These are phyloP conservation scores for Scaptomyza polygonia DNA, from an alignment of 2,888 invertebrate species.

Conservation along the genomic window DNA sequence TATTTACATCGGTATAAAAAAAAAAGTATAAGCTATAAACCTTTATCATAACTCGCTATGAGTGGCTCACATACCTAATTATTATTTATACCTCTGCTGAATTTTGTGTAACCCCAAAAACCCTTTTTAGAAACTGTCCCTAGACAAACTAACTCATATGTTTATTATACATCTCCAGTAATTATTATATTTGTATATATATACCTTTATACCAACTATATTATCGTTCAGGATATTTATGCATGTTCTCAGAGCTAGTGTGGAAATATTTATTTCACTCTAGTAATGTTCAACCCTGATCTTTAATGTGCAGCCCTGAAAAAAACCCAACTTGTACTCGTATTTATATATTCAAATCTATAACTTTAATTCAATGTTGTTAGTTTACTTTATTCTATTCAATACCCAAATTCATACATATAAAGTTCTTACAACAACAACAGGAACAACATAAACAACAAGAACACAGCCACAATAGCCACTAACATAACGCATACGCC, in stretches of 20 bases:
- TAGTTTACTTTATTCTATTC: conserved; percentile 35
- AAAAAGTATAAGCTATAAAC: conserved; percentile 1
- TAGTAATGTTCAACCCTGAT: conserved; percentile 13
- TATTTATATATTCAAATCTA: conserved; percentile 14
- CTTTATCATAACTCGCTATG: conserved; percentile 14
- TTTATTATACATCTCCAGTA: conserved; percentile 14
- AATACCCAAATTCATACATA: conserved; percentile 25
- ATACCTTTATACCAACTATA: conserved; percentile 16
- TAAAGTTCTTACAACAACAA: conserved; percentile 30
- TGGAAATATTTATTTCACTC: conserved; percentile 29
- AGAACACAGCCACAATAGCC: conserved; percentile 25
- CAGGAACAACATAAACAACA: conserved; percentile 47
- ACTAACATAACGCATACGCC: conserved; percentile 45
- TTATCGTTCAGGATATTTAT: conserved; percentile 29
- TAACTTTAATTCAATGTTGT: conserved; percentile 51
- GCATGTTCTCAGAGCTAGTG: conserved; percentile 37
- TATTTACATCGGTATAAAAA: no score
- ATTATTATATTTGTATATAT: conserved; percentile 25
- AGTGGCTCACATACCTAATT: conserved; percentile 12
- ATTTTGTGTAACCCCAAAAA: neutral
- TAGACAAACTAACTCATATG: conserved; percentile 24
- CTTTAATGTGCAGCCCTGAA: conserved; percentile 26
- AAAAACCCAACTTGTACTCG: conserved; percentile 19
- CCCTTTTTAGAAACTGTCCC: conserved; percentile 22
- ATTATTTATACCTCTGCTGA: conserved; percentile 4